Conservation (phyloP, 2,888 invertebrate genomes). For the Trachelus iudaicus region DNA sequence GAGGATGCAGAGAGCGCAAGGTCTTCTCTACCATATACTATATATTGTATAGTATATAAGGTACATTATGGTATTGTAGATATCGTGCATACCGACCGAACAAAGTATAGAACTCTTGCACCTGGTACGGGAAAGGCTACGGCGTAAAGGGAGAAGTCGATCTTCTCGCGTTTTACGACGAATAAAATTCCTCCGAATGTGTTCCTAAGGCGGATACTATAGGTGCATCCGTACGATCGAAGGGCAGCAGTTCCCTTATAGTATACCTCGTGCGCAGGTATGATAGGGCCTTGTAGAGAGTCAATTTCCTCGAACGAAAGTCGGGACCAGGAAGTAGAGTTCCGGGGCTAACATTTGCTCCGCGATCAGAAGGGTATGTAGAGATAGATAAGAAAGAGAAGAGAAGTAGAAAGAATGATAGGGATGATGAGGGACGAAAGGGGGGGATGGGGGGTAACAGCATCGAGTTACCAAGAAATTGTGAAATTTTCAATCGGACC, state of each 20-base stretch:
- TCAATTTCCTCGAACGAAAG: conserved; percentile 44
- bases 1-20: neutral
- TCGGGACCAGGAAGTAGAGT: conserved; percentile 15
- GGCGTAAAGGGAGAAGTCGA: conserved; percentile 9
- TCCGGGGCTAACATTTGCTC: conserved; percentile 2
- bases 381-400: neutral
- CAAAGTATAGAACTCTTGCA: neutral
- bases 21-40: neutral
- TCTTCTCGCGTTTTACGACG: conserved; percentile 40
- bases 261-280: conserved; percentile 25
- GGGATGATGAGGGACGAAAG: neutral
- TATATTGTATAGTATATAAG: neutral
- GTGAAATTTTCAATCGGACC: neutral
- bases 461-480: neutral
- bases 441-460: neutral
- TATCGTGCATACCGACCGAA: neutral
- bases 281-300: conserved; percentile 31
- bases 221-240: conserved; percentile 5
- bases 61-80: neutral
- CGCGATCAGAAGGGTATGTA: neutral
- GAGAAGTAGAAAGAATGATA: neutral
- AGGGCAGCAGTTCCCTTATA: conserved; percentile 28
- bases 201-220: conserved; percentile 24
- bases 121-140: neutral
- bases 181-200: conserved; percentile 39